Conservation (phyloP, 2,888 invertebrate genomes). For the Frankliniella intonsa region DNA sequence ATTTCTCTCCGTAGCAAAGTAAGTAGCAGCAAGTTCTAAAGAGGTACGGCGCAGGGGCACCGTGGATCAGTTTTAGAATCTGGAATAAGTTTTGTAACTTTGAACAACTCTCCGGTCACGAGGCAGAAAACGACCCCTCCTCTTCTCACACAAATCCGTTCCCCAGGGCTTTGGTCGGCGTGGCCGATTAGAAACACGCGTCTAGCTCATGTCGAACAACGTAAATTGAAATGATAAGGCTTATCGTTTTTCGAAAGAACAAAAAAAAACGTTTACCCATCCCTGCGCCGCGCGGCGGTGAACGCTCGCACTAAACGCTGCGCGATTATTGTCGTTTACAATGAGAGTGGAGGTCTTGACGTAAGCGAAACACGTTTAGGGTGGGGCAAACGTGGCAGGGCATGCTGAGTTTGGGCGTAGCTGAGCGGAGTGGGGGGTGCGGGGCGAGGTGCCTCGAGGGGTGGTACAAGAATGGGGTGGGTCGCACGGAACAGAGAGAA, state of each 20-base stretch:
- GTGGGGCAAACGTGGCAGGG: neutral
- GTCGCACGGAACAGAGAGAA: neutral
- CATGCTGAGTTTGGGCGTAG: too few species aligned
- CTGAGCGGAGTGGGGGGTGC: too few species aligned
- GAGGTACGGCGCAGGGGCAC: neutral
- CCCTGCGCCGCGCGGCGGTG: neutral
- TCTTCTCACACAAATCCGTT: constrained; percentile 10
- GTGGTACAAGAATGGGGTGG: neutral
- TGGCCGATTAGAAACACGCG: too few species aligned
- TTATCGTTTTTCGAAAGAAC: too few species aligned
- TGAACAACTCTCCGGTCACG: neutral
- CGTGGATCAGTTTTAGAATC: neutral
- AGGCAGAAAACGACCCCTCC: neutral
- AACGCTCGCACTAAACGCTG: neutral
- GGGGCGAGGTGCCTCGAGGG: neutral
- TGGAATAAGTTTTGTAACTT: neutral
- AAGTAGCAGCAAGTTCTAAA: neutral
- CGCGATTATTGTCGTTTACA: neutral
- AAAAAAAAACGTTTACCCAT: too few species aligned
- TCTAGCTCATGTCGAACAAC: too few species aligned
- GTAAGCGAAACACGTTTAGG: neutral
- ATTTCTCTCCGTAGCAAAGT: constrained; percentile 5
- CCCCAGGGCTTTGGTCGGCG: too few species aligned
- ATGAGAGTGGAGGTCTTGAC: neutral
- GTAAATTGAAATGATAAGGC: too few species aligned